phyloP scores from a whole-genome alignment of 2,797 vertebrate species.

The Pipistrellus pipistrellus region DNA sequence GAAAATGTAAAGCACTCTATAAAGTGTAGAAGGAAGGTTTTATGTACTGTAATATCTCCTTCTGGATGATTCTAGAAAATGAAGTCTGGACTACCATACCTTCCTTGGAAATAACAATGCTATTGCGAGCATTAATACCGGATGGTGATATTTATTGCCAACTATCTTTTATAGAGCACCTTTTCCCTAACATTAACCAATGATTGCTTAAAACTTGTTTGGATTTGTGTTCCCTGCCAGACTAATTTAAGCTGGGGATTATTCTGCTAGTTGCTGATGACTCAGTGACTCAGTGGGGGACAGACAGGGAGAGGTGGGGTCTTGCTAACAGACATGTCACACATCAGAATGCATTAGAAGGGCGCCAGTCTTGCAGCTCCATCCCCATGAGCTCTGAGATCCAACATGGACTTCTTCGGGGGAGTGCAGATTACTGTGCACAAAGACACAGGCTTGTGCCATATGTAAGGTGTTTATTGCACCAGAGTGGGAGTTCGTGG shows the following conservation, averaged over 20 bases:
- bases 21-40: background rate
- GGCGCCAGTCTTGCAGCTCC: background rate
- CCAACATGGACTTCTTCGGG: background rate
- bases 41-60: background rate
- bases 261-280: no score
- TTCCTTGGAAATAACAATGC: background rate
- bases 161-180: background rate
- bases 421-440: rapidly evolving
- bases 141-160: background rate
- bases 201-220: background rate
- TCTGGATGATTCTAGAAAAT: background rate
- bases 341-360: background rate
- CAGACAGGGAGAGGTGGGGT: background rate
- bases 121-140: background rate
- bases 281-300: background rate
- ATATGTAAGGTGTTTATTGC: background rate
- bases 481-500: rapidly evolving
- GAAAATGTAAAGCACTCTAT: background rate
- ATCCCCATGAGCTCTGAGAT: background rate
- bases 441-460: background rate
- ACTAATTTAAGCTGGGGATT: background rate
- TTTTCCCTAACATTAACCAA: background rate
- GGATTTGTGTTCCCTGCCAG: no score
- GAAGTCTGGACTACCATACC: background rate
- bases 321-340: background rate